Percentiles rank a stretch among this genome's conserved stretches.
Evolutionary conservation across 2,888 invertebrate genomes (phyloP).

Genomic region (Phragmatobia fuliginosa): DNA sequence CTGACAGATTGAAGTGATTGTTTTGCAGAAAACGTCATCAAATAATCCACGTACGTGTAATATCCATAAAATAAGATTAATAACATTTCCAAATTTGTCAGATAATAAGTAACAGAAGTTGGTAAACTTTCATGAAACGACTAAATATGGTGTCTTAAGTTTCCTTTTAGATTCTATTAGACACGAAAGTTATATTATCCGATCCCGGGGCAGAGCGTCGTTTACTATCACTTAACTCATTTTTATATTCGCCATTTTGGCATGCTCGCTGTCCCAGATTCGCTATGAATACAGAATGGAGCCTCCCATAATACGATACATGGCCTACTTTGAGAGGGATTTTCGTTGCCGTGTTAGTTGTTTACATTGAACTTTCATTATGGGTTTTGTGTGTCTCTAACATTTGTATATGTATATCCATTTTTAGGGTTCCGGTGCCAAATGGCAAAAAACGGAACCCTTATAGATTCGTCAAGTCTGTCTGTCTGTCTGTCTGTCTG

Average conservation of each 20-base stretch:
- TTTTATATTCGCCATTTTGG: constrained; percentile 80
- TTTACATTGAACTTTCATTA: constrained; percentile 59
- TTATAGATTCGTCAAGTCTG: too few species aligned
- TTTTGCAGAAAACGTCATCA: constrained; percentile 19
- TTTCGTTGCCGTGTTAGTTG: constrained; percentile 60
- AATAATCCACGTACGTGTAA: constrained; percentile 27
- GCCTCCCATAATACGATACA: constrained; percentile 72
- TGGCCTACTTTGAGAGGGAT: constrained; percentile 69
- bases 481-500: too few species aligned
- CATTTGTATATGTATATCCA: not conserved
- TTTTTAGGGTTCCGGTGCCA: too few species aligned
- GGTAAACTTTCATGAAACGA: constrained; percentile 58
- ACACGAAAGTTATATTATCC: constrained; percentile 71
- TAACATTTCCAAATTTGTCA: constrained; percentile 38
- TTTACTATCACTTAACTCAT: constrained; percentile 83
- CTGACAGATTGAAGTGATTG: not conserved
- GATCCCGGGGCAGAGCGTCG: constrained; percentile 64
- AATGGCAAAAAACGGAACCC: too few species aligned
- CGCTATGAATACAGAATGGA: constrained; percentile 76
- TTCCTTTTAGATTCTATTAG: constrained; percentile 74
- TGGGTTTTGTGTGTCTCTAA: constrained; percentile 32
- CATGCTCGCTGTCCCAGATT: constrained; percentile 75
- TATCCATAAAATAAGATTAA: constrained; percentile 46
- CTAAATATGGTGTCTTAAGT: constrained; percentile 59
- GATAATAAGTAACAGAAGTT: constrained; percentile 43